These are phyloP conservation scores for Tipula unca DNA, from an alignment of 2,888 invertebrate species.

Conservation along the genomic window DNA sequence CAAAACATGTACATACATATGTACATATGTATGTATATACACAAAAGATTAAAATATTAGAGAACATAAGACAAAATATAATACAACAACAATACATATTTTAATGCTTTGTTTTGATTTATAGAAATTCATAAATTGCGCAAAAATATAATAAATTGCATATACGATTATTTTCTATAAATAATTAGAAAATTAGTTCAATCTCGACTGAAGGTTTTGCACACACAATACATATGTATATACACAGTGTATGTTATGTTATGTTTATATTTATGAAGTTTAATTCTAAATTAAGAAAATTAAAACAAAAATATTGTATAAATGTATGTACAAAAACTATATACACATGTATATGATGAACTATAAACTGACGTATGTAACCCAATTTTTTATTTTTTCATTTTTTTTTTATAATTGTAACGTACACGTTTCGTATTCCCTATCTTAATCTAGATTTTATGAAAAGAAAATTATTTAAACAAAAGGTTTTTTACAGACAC, in stretches of 20 bases:
- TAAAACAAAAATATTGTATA: not conserved
- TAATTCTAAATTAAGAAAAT: not conserved
- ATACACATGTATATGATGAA: not conserved
- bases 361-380: not conserved
- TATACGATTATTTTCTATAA: not conserved
- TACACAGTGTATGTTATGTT: too few species aligned
- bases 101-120: not conserved
- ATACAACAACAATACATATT: not conserved
- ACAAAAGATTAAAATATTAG: not conserved
- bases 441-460: not conserved
- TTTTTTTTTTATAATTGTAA: not conserved
- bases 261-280: not conserved
- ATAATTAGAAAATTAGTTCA: constrained; percentile 14
- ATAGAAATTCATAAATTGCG: not conserved
- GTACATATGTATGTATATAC: not conserved
- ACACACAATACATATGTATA: not conserved
- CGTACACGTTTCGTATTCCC: not conserved
- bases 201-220: not conserved
- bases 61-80: not conserved
- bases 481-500: not conserved
- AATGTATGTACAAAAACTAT: not conserved
- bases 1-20: not conserved
- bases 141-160: not conserved
- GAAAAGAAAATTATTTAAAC: not conserved
- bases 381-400: not conserved